phyloP scores from a whole-genome alignment of 2,888 invertebrate species.

The Ethmia dodecea region DNA sequence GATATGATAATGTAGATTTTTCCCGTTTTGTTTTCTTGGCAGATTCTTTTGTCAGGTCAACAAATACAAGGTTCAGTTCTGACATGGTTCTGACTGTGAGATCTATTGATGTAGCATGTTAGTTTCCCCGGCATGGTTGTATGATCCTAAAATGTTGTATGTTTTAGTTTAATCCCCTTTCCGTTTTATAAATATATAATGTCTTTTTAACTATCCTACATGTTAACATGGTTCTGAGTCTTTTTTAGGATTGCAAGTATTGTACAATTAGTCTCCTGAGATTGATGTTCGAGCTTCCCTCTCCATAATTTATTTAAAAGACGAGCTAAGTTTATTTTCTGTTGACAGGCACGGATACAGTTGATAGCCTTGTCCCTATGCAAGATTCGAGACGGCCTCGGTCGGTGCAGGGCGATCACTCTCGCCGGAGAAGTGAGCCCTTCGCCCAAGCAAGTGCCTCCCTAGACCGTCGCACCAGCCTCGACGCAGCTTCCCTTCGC shows the following conservation, averaged over 20 bases:
- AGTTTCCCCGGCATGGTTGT: constrained; percentile 9
- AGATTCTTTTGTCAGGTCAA: too few relatives aligned
- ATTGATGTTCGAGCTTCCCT: too few relatives aligned
- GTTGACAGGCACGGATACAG: constrained; percentile 75
- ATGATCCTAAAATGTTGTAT: background rate
- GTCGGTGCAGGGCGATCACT: constrained; percentile 65
- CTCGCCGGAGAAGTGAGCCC: constrained; percentile 61
- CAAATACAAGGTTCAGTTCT: too few relatives aligned
- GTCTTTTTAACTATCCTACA: background rate
- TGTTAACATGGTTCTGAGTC: constrained; percentile 50
- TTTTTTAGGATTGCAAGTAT: constrained; percentile 10
- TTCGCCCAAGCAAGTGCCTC: constrained; percentile 52
- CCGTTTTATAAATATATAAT: background rate
- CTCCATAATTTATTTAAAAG: too few relatives aligned
- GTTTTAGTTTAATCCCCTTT: too few relatives aligned
- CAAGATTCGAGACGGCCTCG: constrained; percentile 58
- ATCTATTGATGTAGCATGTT: constrained; percentile 1
- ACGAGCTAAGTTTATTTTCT: too few relatives aligned
- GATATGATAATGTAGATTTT: too few relatives aligned
- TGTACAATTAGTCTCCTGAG: background rate
- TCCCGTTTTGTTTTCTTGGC: too few relatives aligned
- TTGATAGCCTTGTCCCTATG: constrained; percentile 69
- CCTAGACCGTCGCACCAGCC: constrained; percentile 78
- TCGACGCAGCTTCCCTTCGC: constrained; percentile 70
- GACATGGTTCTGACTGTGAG: too few relatives aligned